Base-by-base conservation (phyloP, 2,797 vertebrate species). In the Tenualosa thibaudeaui region DNA sequence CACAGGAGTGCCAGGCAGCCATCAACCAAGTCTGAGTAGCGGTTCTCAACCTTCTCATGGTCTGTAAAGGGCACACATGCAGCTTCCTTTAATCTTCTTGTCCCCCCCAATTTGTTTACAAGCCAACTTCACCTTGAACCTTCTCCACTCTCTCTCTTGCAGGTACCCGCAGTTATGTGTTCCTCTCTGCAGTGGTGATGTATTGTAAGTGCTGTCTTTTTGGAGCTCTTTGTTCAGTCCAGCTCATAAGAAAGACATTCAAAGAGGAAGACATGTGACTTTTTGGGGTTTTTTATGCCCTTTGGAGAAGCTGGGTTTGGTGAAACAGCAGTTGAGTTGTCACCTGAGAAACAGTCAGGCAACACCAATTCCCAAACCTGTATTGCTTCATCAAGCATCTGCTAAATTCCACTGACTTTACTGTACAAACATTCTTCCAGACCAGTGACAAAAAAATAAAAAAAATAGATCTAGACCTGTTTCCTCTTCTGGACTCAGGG, bases 1-100 rank as follows among this genome's bases (percentile, higher is more conserved):
- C 40, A 46, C 71, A 78, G 65, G 65, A 71, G 71, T 46, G 71
- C 71, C 17, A 19, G 71, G 71, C 3, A 78, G 71, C 71, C 17
- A 2, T 78, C 71, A 78, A 19, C 15, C 5, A 46, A 5, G 17
- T n/a, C 71, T 46, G 71, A 78, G 71, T 78, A 17, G 37, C 17
- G 40, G 37, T 40, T 43, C 40, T 22, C 71, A 78, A 78, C 71
- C 71, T 78, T 46, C 40, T 43, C 17, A 46, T 6, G 40, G 37
- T 78, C 37, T 22, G 6, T 40, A 78, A 46, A 46, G 71, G 71
- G 71, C 71, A 46, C 37, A 46, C 5, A 2, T 43, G 43, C 17
- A 19, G 40, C 40, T 46, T 22, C 37, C 71, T 43, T 78, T 46
- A 37, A 40, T 71, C 40, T 78, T 51, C 50, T 9, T 43, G 40